Evolutionary conservation across 2,888 invertebrate genomes (phyloP).

Genomic region (Clostera curtula): DNA sequence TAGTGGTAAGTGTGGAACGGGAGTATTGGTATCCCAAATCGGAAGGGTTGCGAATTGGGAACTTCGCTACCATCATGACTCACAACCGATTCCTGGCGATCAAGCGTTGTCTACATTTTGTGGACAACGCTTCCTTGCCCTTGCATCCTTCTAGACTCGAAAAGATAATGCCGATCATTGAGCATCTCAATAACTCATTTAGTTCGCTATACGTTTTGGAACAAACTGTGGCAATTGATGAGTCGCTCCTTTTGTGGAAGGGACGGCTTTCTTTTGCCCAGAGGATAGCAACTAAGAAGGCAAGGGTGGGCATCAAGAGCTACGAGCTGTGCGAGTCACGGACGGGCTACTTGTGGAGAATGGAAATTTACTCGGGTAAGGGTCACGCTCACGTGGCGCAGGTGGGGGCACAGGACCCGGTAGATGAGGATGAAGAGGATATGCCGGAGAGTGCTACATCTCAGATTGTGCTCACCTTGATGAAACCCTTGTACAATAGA

Average conservation of each 20-base stretch:
- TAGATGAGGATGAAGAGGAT: background rate
- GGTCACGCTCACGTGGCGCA: background rate
- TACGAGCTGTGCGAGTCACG: conserved; percentile 7
- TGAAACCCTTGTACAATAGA: background rate
- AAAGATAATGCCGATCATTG: background rate
- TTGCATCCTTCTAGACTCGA: background rate
- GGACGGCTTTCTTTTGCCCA: conserved; percentile 4
- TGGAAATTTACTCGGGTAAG: background rate
- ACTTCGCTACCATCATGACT: background rate
- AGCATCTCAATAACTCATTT: background rate
- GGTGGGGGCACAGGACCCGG: background rate
- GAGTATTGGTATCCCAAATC: too few species aligned
- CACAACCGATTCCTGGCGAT: background rate
- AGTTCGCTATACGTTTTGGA: background rate
- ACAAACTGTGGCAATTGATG: conserved; percentile 3
- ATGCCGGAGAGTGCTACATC: background rate
- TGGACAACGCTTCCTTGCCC: background rate
- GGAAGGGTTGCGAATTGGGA: too few species aligned
- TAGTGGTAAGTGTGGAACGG: too few species aligned
- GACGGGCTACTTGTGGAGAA: conserved; percentile 1
- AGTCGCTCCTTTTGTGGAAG: conserved; percentile 4
- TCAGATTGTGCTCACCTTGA: background rate
- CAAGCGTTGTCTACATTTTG: background rate
- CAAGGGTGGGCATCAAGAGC: conserved; percentile 4
- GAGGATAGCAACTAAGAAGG: conserved; percentile 1